Conservation (phyloP, 2,113 vertebrate species). For the Rhadina sibilatrix region DNA sequence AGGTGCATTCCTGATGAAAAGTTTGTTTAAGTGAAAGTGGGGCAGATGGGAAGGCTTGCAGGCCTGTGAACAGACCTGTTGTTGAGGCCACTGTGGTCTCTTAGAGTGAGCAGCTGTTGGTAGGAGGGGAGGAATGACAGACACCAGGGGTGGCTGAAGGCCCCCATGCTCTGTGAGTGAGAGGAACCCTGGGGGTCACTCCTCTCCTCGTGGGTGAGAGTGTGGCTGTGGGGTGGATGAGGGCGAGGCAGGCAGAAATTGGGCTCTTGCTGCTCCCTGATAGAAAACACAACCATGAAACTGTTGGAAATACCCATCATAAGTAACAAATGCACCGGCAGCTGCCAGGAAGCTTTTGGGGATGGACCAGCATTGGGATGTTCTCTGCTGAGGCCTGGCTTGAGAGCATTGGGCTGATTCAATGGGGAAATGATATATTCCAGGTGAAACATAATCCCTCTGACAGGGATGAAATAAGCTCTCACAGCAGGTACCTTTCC, state of each 20-base stretch:
- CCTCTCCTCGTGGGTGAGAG: background rate
- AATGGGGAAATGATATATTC: background rate
- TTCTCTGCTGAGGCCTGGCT: background rate
- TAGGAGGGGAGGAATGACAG: fast-evolving
- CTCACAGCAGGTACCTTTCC: background rate
- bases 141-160: fast-evolving
- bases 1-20: background rate
- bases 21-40: background rate
- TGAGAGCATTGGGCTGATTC: fast-evolving
- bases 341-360: background rate
- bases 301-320: background rate
- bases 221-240: background rate
- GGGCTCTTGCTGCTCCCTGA: background rate
- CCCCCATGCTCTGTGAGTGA: fast-evolving
- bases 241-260: background rate
- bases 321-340: background rate
- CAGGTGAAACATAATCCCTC: background rate
- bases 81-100: background rate
- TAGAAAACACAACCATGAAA: background rate
- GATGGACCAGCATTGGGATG: background rate
- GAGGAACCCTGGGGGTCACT: background rate
- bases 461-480: background rate
- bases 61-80: background rate
- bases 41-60: background rate
- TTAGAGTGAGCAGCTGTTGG: background rate